Evolutionary conservation across 2,113 vertebrate species (phyloP).

Genomic region (Clarias batrachus): DNA sequence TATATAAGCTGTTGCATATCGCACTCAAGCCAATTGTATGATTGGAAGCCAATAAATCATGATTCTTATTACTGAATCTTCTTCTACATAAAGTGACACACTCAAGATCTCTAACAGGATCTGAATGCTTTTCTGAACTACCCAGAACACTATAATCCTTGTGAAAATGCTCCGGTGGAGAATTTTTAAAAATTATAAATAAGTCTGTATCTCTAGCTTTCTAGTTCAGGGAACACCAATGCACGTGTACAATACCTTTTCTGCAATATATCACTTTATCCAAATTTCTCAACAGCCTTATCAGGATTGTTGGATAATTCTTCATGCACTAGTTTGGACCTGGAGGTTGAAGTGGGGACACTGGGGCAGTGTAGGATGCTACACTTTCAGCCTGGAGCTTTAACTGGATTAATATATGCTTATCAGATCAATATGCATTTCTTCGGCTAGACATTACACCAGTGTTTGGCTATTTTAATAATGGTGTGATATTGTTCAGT

Average conservation of each 20-base stretch:
- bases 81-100: not conserved
- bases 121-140: not conserved
- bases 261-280: not conserved
- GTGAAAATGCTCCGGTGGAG: not conserved
- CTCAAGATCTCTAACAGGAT: not conserved
- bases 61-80: not conserved
- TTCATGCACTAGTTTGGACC: not conserved
- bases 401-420: not conserved
- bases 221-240: not conserved
- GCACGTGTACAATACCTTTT: not conserved
- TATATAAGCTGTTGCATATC: not conserved
- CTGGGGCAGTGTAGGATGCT: not conserved
- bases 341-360: not conserved
- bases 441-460: not conserved
- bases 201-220: not conserved
- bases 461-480: not conserved
- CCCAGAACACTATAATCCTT: not conserved
- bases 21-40: not conserved
- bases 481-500: slow-evolving; percentile 1
- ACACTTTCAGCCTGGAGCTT: not conserved
- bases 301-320: not conserved
- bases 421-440: not conserved
- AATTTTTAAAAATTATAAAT: not conserved
- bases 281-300: not conserved
- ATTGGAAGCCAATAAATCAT: not conserved